Base-by-base conservation (phyloP, 2,888 invertebrate genomes). In the Achlya flavicornis region DNA sequence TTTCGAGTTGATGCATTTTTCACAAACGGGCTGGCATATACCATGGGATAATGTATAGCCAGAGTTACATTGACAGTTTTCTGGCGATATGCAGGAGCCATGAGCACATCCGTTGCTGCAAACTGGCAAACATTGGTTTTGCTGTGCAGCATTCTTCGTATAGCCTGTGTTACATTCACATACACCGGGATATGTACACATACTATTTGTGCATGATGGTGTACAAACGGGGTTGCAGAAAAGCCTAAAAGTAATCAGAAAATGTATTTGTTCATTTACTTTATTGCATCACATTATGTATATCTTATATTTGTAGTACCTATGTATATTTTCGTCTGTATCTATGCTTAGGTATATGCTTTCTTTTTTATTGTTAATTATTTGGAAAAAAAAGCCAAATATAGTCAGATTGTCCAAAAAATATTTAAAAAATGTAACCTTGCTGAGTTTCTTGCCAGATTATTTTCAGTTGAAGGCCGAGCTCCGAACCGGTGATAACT, bases 41-140 rank as follows among this genome's bases (percentile, higher is more conserved):
- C 48, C 48, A 0, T 16, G 64, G 1, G 68, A 63, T 64, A 62
- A 67, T 38, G 61, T 64, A 19, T 64, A 75, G 0, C 61, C 16
- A 41, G 57, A 12, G 26, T 32, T 5, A 63, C 43, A 61, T 53
- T 63, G 10, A 1, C 78, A 78, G 0, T 57, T 64, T 11, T 73
- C 73, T 1, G 78, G 77, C 2, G 61, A 63, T 0, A 59, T 11
- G n/a, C 78, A 78, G 1, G 19, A 61, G 4, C 77, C 77, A 46
- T 68, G 63, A 3, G 61, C 41, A 14, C 77, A 72, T 3, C 72
- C 68, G n/a, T 61, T 38, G 12, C 65, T 66, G 59, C 72, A 76
- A 60, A 67, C 63, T 0, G 75, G 71, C 11, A 65, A 48, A n/a
- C 75, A 68, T 32, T 14, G 0, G 43, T 71, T 71, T 1, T 35